Base-by-base conservation (phyloP, 2,797 vertebrate genomes). In the Pseudotriccus pelzelni region DNA sequence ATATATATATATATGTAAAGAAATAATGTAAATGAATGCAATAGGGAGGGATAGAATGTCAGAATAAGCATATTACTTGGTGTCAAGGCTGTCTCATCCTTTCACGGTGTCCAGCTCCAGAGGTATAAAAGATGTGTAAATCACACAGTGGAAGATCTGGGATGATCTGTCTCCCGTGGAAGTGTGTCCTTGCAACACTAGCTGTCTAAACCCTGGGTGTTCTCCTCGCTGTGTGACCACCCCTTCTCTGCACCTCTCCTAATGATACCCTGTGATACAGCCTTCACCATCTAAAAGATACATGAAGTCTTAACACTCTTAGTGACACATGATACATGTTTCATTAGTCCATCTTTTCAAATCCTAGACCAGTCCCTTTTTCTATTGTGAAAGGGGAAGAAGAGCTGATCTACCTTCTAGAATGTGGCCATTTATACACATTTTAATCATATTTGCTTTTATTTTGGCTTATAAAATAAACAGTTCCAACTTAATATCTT, bases 251-350 rank as follows among this genome's bases (percentile, higher is more conserved):
- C 23, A 32, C 43, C 20, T 78, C 79, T 89, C 59, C 22, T 89
- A 60, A 80, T 28, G 25, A 85, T 43, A 69, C 15, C 28, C 17
- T 70, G 50, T 25, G 62, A 75, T 67, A 52, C 53, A 58, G 73
- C 27, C 44, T 69, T 93, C 80, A 72, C 66, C 73, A 28, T 73
- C 46, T 83, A 41, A 95, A 95, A 90, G 63, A 87, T 69, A 84
- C 24, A 84, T 79, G 81, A 95, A 93, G 74, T 36, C 59, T 78
- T 88, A 84, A 64, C 50, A 32, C 64, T 67, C 43, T 21, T 43
- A 25, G 37, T 56, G 87, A 79, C 55, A 78, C 36, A 14, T 0
- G 13, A 59, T 81, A 66, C 8, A 1, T 14, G 41, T 75, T 89
- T 82, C 19, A 63, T 82, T 84, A 41, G 25, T 76, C 74, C 7